These are phyloP conservation scores for Drosophila nr. fundita DNA, from an alignment of 2,888 invertebrate genomes.

Conservation along the genomic window DNA sequence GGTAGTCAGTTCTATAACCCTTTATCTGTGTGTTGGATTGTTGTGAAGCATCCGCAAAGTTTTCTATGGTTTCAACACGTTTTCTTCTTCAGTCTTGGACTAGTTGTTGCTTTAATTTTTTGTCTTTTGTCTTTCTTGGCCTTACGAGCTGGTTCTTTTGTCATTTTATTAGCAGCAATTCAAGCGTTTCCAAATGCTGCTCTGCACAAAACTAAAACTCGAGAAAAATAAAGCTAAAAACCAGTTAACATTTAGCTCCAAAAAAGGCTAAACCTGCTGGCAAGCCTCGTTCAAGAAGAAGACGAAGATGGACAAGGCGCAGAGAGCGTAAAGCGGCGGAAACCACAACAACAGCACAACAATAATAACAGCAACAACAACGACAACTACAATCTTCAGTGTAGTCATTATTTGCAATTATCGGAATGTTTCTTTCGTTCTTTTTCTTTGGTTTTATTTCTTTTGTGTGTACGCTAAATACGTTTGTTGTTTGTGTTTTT, in stretches of 20 bases:
- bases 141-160: constrained; percentile 44
- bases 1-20: background rate
- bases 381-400: constrained; percentile 51
- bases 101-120: constrained; percentile 33
- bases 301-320: constrained; percentile 20
- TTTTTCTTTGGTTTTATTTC: constrained; percentile 51
- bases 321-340: constrained; percentile 41
- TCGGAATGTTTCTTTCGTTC: constrained; percentile 73
- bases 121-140: constrained; percentile 10
- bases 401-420: constrained; percentile 79
- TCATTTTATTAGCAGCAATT: constrained; percentile 51
- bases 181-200: constrained; percentile 47
- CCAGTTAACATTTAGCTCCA: constrained; percentile 78
- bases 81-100: constrained; percentile 27
- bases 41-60: constrained; percentile 21
- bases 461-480: constrained; percentile 61
- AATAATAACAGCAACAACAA: constrained; percentile 24
- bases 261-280: constrained; percentile 67
- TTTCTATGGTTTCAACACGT: constrained; percentile 38
- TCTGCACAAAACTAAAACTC: constrained; percentile 19
- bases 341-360: constrained; percentile 37
- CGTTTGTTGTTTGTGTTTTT: constrained; percentile 35
- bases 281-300: constrained; percentile 37
- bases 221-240: constrained; percentile 58
- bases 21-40: constrained; percentile 1